Conservation (phyloP, 1,140 invertebrate species). For the Brachionus koreanus region DNA sequence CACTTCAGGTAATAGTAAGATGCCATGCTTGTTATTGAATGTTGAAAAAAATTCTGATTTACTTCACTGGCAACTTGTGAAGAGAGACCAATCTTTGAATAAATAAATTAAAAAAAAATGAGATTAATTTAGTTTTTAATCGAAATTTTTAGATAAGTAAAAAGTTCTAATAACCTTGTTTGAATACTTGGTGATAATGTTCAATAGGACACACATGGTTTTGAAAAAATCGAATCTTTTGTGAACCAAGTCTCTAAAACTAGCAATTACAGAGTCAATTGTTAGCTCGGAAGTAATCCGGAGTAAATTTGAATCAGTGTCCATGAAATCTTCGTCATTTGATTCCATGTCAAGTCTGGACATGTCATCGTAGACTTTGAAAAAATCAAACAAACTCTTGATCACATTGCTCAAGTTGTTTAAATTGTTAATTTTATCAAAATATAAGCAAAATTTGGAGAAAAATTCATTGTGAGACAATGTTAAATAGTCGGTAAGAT, state of each 20-base stretch:
- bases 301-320: constrained; percentile 11
- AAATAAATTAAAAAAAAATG: no score
- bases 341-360: background rate
- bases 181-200: background rate
- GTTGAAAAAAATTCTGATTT: background rate
- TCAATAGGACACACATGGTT: background rate
- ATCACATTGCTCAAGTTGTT: background rate
- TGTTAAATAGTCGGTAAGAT: background rate
- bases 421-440: constrained; percentile 16
- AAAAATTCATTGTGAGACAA: constrained; percentile 22
- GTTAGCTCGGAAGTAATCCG: background rate
- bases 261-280: background rate
- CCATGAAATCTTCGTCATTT: background rate
- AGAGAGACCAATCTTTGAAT: background rate
- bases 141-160: background rate
- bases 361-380: background rate
- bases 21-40: background rate
- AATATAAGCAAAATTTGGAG: background rate
- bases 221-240: constrained; percentile 26
- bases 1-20: constrained; percentile 7
- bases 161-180: background rate
- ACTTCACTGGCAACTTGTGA: background rate
- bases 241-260: background rate
- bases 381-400: background rate
- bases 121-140: no score